Conservation (phyloP, 2,113 vertebrate species). For the Perca flavescens region DNA sequence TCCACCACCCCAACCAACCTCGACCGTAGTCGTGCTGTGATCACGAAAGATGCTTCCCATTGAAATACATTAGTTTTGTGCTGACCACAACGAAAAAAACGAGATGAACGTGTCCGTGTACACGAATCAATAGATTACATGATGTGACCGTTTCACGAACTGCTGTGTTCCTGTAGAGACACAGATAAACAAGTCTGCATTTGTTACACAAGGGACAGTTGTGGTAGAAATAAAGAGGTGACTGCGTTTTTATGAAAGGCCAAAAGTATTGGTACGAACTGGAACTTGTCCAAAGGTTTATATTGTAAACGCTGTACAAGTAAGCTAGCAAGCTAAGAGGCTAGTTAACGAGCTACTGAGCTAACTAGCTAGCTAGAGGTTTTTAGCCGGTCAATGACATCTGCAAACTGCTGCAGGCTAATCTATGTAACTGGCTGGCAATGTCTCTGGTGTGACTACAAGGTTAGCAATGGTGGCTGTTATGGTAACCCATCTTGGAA, state of each 20-base stretch:
- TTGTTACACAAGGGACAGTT: not conserved
- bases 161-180: not conserved
- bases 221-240: not conserved
- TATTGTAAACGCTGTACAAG: too few relatives aligned
- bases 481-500: slow-evolving; percentile 1
- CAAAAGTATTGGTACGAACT: not conserved
- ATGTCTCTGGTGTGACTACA: not conserved
- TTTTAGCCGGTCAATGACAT: not conserved
- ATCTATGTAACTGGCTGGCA: not conserved
- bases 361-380: not conserved
- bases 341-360: not conserved
- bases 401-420: not conserved
- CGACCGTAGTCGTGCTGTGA: too few relatives aligned
- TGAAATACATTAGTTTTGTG: too few relatives aligned
- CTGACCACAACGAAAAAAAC: too few relatives aligned
- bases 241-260: not conserved
- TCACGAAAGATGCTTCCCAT: too few relatives aligned
- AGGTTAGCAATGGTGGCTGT: not conserved
- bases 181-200: too few relatives aligned
- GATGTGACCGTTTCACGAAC: too few relatives aligned
- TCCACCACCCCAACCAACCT: too few relatives aligned
- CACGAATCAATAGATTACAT: too few relatives aligned
- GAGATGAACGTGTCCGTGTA: too few relatives aligned
- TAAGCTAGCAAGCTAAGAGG: not conserved
- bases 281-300: not conserved